These are phyloP conservation scores for Holcopasites calliopsidis DNA, from an alignment of 1,140 invertebrate species.

Conservation along the genomic window DNA sequence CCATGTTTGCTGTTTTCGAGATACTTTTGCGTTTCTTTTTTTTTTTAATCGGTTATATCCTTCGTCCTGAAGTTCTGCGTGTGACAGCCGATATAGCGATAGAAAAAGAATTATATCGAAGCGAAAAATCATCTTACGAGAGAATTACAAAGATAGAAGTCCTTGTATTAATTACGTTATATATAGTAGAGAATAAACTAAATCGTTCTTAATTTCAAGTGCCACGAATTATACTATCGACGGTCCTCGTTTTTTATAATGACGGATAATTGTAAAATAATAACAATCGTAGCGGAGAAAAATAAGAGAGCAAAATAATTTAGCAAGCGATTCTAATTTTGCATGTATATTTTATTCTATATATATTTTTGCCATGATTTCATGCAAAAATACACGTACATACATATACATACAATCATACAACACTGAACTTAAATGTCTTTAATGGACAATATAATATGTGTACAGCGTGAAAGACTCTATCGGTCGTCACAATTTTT, in stretches of 20 bases:
- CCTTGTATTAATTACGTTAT: slow-evolving; percentile 36
- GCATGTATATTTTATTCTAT: slow-evolving; percentile 11
- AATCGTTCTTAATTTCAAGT: slow-evolving; percentile 41
- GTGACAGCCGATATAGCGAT: slow-evolving; percentile 31
- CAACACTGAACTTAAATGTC: slow-evolving; percentile 13
- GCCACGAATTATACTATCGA: slow-evolving; percentile 36
- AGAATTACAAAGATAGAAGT: slow-evolving; percentile 3
- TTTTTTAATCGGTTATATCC: slow-evolving; percentile 26
- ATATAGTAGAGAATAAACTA: slow-evolving; percentile 38
- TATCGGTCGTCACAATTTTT: slow-evolving; percentile 34
- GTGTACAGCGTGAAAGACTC: slow-evolving; percentile 32
- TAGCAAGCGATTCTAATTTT: slow-evolving; percentile 11
- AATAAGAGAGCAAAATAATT: not conserved
- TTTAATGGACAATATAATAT: slow-evolving; percentile 33
- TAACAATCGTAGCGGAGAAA: not conserved
- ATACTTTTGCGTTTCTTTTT: slow-evolving; percentile 18
- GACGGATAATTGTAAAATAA: slow-evolving; percentile 1
- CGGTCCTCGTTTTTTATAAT: slow-evolving; percentile 24
- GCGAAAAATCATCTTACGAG: not conserved
- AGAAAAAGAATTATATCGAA: not conserved
- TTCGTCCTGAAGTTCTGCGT: slow-evolving; percentile 14
- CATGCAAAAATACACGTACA: not conserved
- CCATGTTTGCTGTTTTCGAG: slow-evolving; percentile 39
- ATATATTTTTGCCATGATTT: slow-evolving; percentile 23
- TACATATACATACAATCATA: not conserved